These are phyloP conservation scores for Piscicola geometra DNA, from an alignment of 2,888 invertebrate species.

Conservation along the genomic window DNA sequence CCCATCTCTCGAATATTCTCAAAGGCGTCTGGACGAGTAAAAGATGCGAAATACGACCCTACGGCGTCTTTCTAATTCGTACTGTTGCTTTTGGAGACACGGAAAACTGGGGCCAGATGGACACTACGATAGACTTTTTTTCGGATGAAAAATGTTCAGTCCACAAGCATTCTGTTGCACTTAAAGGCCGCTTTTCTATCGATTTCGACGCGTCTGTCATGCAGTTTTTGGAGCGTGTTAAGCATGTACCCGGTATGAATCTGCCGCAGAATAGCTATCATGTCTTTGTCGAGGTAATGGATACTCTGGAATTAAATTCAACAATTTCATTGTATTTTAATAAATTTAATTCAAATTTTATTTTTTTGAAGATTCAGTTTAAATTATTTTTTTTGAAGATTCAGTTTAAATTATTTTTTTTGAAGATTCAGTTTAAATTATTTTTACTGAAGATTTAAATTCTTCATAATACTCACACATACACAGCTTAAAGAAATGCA, in stretches of 20 bases:
- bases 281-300: constrained; percentile 2
- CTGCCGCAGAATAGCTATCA: not conserved
- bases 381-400: not conserved
- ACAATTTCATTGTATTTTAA: too few species aligned
- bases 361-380: too few species aligned
- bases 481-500: constrained; percentile 2
- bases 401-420: not conserved
- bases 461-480: too few species aligned
- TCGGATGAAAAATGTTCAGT: not conserved
- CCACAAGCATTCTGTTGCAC: not conserved
- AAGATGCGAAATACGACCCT: not conserved
- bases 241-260: not conserved
- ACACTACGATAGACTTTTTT: not conserved
- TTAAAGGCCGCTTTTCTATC: not conserved
- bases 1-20: not conserved
- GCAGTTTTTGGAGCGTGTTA: not conserved
- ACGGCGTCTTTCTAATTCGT: not conserved
- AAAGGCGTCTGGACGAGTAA: constrained; percentile 8
- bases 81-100: not conserved
- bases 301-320: too few species aligned
- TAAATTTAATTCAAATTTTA: too few species aligned
- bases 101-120: not conserved
- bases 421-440: not conserved
- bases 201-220: not conserved
- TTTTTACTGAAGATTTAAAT: too few species aligned